A percentile compares a stretch with the other conserved stretches of the same genome.
These are phyloP conservation scores for Hemaris fuciformis DNA, from an alignment of 2,888 invertebrate genomes.

Conservation along the genomic window DNA sequence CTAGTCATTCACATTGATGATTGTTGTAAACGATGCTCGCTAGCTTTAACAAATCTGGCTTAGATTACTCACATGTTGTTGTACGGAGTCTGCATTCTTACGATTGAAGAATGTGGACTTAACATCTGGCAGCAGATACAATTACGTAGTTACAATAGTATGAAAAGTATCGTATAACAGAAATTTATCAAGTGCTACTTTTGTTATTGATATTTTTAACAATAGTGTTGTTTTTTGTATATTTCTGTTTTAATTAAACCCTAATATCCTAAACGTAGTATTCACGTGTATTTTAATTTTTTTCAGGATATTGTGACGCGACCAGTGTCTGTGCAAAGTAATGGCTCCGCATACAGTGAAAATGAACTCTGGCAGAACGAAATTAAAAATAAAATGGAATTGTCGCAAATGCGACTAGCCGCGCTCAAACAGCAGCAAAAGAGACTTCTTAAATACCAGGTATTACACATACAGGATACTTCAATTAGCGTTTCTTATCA, in stretches of 20 bases:
- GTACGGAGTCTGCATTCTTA: constrained; percentile 18
- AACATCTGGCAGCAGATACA: constrained; percentile 5
- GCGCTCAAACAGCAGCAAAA: constrained; percentile 83
- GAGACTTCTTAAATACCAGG: constrained; percentile 74
- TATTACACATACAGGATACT: constrained; percentile 23
- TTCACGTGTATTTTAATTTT: constrained; percentile 21
- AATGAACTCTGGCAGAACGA: constrained; percentile 81
- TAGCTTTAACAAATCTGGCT: constrained; percentile 33
- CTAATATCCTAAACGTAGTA: constrained; percentile 15
- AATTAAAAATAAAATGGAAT: constrained; percentile 83
- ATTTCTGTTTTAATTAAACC: constrained; percentile 17
- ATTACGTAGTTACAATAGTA: background rate
- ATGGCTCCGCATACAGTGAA: constrained; percentile 75
- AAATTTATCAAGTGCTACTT: background rate
- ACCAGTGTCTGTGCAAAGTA: constrained; percentile 75
- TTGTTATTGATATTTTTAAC: constrained; percentile 9
- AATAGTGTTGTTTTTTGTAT: constrained; percentile 14
- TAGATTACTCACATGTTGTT: constrained; percentile 26
- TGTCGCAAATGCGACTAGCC: constrained; percentile 81
- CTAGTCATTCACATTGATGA: constrained; percentile 21
- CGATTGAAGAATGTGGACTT: constrained; percentile 1
- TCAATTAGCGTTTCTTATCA: background rate
- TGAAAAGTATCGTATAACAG: background rate
- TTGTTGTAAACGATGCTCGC: constrained; percentile 29
- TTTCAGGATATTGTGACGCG: constrained; percentile 71